Base-by-base conservation (phyloP, 2,113 vertebrate genomes). In the Lycaon pictus region DNA sequence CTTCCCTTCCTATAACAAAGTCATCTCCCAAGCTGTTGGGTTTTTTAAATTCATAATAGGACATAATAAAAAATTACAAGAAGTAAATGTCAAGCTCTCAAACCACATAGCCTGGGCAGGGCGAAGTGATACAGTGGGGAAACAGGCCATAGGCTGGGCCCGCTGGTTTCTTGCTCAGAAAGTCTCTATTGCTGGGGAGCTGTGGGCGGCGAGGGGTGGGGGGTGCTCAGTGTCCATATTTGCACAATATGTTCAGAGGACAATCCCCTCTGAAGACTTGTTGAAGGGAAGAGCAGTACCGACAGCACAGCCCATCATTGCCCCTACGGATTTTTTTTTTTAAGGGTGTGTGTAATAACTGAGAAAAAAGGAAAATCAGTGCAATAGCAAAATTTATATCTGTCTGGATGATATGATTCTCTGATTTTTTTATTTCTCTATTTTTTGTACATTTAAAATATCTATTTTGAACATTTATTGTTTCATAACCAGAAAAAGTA, bases 291-390 rank as follows among this genome's bases (percentile, higher is more conserved):
- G 6, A 5, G 4, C 11, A 2, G 2, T 29, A 20, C 22, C 2
- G 11, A 8, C 2, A 6, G 55, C 13, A 0, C 65, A 11, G 35
- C 53, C 20, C 8, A 0, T 4, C 3, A 2, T 1, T 10, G 51
- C 25, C 19, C 56, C 29, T 43, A 2, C n/a, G 5, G 67, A 35
- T 69, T 35, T 10, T 69, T 37, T 37, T 29, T 37, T 48, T 22
- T 6, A 22, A 85, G 58, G 63, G 32, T 35, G 10, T 83, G 1
- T 51, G 1, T 37, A 0, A 13, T 37, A 15, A 5, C 37, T 51
- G 63, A 82, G 15, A 29, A 25, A 29, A 89, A 77, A 93, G 63
- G 43, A 55, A 23, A 11, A 29, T 20, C 20, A 16, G 5, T 43
- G 20, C 58, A 58, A 60, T 48, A 88, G 60, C 55, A 25, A 17